These are phyloP conservation scores for Tromatobia lineatoria DNA, from an alignment of 2,888 invertebrate genomes.

Conservation along the genomic window DNA sequence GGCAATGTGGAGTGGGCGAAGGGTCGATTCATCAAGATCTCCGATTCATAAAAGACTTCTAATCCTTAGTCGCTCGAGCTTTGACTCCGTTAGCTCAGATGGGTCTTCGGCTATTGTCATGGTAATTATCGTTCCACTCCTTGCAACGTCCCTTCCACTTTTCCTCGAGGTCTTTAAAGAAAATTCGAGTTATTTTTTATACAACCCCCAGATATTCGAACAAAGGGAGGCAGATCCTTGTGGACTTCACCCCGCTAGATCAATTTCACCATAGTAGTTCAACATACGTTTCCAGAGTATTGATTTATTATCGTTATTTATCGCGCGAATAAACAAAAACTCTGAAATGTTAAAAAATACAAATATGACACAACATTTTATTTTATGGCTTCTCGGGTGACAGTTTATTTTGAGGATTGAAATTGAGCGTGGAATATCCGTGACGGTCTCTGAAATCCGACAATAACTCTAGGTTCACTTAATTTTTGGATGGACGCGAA, in stretches of 20 bases:
- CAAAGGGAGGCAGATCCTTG: slow-evolving; percentile 18
- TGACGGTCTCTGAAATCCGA: slow-evolving; percentile 17
- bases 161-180: slow-evolving; percentile 64
- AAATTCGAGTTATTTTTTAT: slow-evolving; percentile 69
- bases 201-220: slow-evolving; percentile 31
- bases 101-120: slow-evolving; percentile 79
- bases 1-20: slow-evolving; percentile 33
- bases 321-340: not conserved
- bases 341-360: too few species aligned
- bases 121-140: slow-evolving; percentile 75
- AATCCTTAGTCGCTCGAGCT: slow-evolving; percentile 78
- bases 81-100: slow-evolving; percentile 70
- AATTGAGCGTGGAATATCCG: too few species aligned
- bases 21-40: slow-evolving; percentile 81
- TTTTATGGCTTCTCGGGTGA: slow-evolving; percentile 19
- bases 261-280: slow-evolving; percentile 5
- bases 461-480: slow-evolving; percentile 21
- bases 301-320: slow-evolving; percentile 1
- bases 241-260: not conserved
- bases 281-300: slow-evolving; percentile 1
- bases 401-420: too few species aligned
- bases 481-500: slow-evolving; percentile 26
- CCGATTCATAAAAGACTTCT: slow-evolving; percentile 80
- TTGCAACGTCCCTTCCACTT: slow-evolving; percentile 28
- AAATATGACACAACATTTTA: too few species aligned